phyloP scores from a whole-genome alignment of 2,888 invertebrate genomes.

The Pardosa pseudoannulata region DNA sequence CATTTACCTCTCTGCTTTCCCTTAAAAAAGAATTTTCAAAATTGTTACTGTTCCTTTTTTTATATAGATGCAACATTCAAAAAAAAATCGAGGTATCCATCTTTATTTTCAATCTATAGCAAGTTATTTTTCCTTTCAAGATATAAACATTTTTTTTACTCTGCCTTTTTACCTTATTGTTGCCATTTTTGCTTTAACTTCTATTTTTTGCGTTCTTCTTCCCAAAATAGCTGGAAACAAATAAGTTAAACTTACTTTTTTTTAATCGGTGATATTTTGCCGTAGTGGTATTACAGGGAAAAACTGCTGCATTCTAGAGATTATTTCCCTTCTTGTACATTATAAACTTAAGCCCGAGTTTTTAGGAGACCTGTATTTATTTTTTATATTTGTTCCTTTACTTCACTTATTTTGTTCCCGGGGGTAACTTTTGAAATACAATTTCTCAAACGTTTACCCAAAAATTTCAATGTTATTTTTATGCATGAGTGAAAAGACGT shows the following conservation, averaged over 20 bases:
- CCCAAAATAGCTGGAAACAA: background rate
- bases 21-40: background rate
- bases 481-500: slow-evolving; percentile 2
- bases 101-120: slow-evolving; percentile 10
- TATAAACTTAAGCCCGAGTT: background rate
- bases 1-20: background rate
- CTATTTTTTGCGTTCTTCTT: background rate
- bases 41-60: background rate
- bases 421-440: slow-evolving; percentile 6
- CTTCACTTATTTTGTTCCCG: background rate
- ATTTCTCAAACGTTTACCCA: background rate
- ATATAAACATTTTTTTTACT: background rate
- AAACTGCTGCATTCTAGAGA: background rate
- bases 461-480: background rate
- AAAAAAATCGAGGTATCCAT: background rate
- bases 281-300: background rate
- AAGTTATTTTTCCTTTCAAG: background rate
- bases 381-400: background rate
- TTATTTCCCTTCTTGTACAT: background rate
- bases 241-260: background rate
- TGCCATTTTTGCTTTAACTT: background rate
- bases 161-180: background rate
- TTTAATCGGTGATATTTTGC: background rate
- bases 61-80: background rate
- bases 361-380: background rate